Conservation (phyloP, 2,888 invertebrate species). For the Polylopha cassiicola region DNA sequence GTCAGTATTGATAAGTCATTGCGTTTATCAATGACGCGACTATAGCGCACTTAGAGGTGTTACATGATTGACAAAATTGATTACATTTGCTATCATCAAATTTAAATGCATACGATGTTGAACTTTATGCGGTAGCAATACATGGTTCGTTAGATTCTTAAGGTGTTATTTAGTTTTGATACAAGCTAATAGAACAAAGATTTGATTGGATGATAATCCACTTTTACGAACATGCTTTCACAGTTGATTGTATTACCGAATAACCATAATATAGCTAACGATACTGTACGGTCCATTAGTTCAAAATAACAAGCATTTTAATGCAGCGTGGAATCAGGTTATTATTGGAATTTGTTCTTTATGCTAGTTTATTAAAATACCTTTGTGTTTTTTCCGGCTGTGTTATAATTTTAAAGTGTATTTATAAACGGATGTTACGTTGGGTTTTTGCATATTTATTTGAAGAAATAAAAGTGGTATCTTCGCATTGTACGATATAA, state of each 20-base stretch:
- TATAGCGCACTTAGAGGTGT: slow-evolving; percentile 33
- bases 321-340: too few species aligned
- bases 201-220: slow-evolving; percentile 30
- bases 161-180: background rate
- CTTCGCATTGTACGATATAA: too few species aligned
- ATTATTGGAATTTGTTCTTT: too few species aligned
- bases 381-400: too few species aligned
- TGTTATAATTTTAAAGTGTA: background rate
- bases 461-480: too few species aligned
- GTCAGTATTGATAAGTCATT: slow-evolving; percentile 48
- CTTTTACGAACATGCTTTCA: slow-evolving; percentile 46
- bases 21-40: slow-evolving; percentile 33
- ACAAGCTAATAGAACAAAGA: slow-evolving; percentile 11
- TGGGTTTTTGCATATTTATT: too few species aligned
- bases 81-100: slow-evolving; percentile 13
- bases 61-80: slow-evolving; percentile 28
- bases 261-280: slow-evolving; percentile 45
- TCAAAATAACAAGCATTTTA: slow-evolving; percentile 2
- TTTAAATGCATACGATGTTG: slow-evolving; percentile 8
- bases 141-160: background rate
- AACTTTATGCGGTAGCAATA: slow-evolving; percentile 12
- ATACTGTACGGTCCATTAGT: slow-evolving; percentile 25
- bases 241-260: slow-evolving; percentile 47
- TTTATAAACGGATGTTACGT: too few species aligned
- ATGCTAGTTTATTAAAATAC: too few species aligned